Percentiles rank a stretch among this genome's conserved stretches.
Evolutionary conservation across 1,140 invertebrate species (phyloP).

Genomic region (Cardiocondyla obscurior): DNA sequence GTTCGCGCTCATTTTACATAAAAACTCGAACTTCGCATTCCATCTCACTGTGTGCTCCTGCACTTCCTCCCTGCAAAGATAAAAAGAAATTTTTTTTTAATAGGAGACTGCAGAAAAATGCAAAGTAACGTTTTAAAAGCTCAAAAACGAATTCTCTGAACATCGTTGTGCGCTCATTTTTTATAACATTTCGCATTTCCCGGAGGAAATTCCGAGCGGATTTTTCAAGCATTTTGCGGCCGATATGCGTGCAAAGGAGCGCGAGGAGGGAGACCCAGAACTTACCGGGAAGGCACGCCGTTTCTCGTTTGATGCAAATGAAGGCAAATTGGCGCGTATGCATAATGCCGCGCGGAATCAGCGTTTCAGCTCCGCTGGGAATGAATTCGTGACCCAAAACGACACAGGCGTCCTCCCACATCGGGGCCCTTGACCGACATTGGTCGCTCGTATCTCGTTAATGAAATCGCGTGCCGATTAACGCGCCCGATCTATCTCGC

Average conservation of each 20-base stretch:
- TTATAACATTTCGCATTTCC: conserved; percentile 9
- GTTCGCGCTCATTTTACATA: conserved; percentile 98
- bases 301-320: conserved; percentile 23
- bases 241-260: background rate
- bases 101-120: conserved; percentile 6
- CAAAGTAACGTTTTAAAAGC: conserved; percentile 13
- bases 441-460: background rate
- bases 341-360: conserved; percentile 23
- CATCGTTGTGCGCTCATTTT: conserved; percentile 2
- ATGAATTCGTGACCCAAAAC: conserved; percentile 32
- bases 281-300: background rate
- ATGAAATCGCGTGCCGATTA: conserved; percentile 40
- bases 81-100: background rate
- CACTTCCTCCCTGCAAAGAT: conserved; percentile 92
- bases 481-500: conserved; percentile 39
- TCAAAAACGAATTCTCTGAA: background rate
- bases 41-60: conserved; percentile 96
- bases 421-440: background rate
- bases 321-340: conserved; percentile 42
- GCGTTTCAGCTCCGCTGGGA: conserved; percentile 25
- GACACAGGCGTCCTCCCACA: background rate
- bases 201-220: background rate
- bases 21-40: conserved; percentile 95
- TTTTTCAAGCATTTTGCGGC: background rate
- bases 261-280: background rate